phyloP scores from a whole-genome alignment of 2,888 invertebrate genomes.

The Onthophagus sagittarius region DNA sequence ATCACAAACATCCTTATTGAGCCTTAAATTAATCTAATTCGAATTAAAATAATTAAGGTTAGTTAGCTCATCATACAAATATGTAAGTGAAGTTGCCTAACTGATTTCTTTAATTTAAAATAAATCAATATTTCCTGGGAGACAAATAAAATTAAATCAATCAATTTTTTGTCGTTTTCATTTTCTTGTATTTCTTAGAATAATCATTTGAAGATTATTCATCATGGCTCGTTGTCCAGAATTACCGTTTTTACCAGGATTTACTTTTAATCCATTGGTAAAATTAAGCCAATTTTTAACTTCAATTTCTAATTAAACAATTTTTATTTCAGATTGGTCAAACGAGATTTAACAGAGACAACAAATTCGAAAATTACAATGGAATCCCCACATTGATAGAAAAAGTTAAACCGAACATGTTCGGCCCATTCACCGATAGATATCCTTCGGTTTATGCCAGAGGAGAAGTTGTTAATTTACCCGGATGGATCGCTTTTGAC shows the following conservation, averaged over 20 bases:
- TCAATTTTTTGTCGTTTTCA: not conserved
- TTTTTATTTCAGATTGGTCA: conserved; percentile 55
- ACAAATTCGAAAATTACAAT: conserved; percentile 56
- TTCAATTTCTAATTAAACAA: not conserved
- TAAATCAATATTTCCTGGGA: not conserved
- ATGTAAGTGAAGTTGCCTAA: too few relatives aligned
- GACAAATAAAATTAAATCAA: not conserved
- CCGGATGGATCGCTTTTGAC: conserved; percentile 85
- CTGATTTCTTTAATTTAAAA: too few relatives aligned
- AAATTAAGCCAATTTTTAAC: conserved; percentile 30
- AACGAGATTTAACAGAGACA: conserved; percentile 55
- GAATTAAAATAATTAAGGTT: too few relatives aligned
- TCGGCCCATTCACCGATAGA: conserved; percentile 55
- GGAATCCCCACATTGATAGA: conserved; percentile 62
- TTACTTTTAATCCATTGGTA: conserved; percentile 63
- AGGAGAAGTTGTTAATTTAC: conserved; percentile 70
- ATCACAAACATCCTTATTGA: too few relatives aligned
- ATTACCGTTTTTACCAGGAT: conserved; percentile 73
- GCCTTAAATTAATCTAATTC: too few relatives aligned
- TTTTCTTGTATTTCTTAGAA: not conserved
- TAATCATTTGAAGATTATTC: not conserved
- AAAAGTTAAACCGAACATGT: conserved; percentile 57
- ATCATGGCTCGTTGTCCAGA: conserved; percentile 55
- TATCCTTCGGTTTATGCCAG: conserved; percentile 71
- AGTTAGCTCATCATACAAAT: too few relatives aligned